Conservation (phyloP, 2,797 vertebrate genomes). For the Sphenopsis melanotis region DNA sequence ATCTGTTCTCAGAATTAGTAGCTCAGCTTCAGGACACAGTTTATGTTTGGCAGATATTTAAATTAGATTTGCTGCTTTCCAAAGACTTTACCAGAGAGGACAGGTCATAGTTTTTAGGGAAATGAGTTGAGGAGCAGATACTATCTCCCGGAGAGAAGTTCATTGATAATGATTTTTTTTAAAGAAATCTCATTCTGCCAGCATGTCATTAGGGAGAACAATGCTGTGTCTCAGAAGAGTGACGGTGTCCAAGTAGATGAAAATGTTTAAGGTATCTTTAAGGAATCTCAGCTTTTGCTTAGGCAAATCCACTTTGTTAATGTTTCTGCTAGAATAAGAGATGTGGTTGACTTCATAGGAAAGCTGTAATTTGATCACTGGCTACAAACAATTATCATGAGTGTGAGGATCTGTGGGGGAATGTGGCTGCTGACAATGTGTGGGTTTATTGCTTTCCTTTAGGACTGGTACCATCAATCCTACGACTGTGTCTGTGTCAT, state of each 20-base stretch:
- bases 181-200: not conserved
- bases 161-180: not conserved
- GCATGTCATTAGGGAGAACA: not conserved
- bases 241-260: not conserved
- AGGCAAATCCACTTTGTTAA: not conserved
- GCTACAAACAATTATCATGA: not conserved
- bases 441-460: not conserved
- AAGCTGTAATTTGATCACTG: not conserved
- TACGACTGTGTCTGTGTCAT: slow-evolving; percentile 98
- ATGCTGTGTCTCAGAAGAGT: not conserved
- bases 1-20: not conserved
- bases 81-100: not conserved
- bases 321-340: not conserved
- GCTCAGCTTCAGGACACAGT: not conserved
- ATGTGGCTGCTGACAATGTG: not conserved
- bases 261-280: not conserved
- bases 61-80: not conserved
- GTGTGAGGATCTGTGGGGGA: not conserved
- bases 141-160: not conserved
- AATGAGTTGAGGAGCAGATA: not conserved
- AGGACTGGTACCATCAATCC: slow-evolving; percentile 99
- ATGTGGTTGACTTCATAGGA: not conserved
- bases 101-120: not conserved
- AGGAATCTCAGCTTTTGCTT: not conserved
- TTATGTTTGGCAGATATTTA: not conserved